Percentiles rank a stretch among this genome's conserved stretches.
These are phyloP conservation scores for Zootoca vivipara DNA, from an alignment of 2,113 vertebrate genomes.

Conservation along the genomic window DNA sequence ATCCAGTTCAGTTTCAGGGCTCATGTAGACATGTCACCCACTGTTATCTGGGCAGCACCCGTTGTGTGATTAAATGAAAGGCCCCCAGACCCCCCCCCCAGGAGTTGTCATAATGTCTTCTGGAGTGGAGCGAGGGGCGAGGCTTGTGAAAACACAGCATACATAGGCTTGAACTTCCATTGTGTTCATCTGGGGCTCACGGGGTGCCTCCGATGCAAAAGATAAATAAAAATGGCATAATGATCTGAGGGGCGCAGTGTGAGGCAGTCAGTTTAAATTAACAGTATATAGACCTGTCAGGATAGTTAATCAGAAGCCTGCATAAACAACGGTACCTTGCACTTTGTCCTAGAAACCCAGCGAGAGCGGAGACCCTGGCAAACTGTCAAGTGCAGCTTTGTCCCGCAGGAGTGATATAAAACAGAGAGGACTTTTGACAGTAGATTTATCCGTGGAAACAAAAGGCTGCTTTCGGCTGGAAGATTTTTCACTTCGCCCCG, in stretches of 20 bases:
- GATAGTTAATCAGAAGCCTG: constrained; percentile 29
- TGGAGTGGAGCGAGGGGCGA: background rate
- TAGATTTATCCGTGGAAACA: constrained; percentile 28
- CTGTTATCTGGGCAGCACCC: background rate
- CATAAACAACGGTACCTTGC: constrained; percentile 6
- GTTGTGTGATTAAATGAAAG: background rate
- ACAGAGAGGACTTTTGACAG: background rate
- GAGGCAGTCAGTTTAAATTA: constrained; percentile 29
- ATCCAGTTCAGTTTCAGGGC: background rate
- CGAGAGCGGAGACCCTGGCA: background rate
- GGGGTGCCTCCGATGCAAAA: background rate
- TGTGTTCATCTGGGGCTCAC: background rate
- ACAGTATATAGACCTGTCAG: constrained; percentile 17
- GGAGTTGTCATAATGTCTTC: background rate
- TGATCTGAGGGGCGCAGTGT: background rate
- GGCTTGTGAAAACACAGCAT: background rate
- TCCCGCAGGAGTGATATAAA: constrained; percentile 40
- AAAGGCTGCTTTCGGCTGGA: constrained; percentile 33
- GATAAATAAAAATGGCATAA: background rate
- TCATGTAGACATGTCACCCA: background rate
- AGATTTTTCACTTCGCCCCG: constrained; percentile 3
- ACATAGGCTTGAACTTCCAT: background rate
- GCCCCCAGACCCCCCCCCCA: background rate
- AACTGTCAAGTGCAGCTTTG: background rate
- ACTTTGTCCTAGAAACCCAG: constrained; percentile 12